phyloP scores from a whole-genome alignment of 1,140 invertebrate genomes.

The Epicauta chinensis region DNA sequence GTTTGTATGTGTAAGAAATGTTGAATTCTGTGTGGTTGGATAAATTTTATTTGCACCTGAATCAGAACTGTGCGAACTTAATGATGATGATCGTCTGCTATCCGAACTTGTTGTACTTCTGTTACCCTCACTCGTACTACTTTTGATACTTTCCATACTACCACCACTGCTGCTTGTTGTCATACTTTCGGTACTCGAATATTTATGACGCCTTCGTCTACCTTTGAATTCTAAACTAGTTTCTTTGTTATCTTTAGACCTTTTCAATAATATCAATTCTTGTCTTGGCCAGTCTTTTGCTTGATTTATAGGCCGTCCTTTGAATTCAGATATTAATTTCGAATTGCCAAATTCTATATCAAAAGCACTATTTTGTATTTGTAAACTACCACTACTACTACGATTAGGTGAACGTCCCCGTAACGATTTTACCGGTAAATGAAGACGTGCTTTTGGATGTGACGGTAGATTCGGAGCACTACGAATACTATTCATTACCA shows the following conservation, averaged over 20 bases:
- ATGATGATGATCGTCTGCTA: conserved; percentile 67
- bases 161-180: conserved; percentile 76
- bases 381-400: conserved; percentile 56
- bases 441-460: conserved; percentile 59
- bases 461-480: conserved; percentile 69
- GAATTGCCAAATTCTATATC: conserved; percentile 39
- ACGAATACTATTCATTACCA: conserved; percentile 66
- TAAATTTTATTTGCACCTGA: conserved; percentile 52
- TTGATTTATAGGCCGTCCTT: conserved; percentile 35
- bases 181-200: conserved; percentile 80
- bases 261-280: conserved; percentile 61
- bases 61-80: conserved; percentile 78
- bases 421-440: conserved; percentile 57
- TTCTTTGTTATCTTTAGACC: conserved; percentile 53
- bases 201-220: conserved; percentile 59
- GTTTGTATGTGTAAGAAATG: conserved; percentile 56
- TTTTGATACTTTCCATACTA: conserved; percentile 75
- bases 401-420: conserved; percentile 52
- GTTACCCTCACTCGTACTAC: conserved; percentile 76
- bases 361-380: conserved; percentile 46
- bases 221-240: conserved; percentile 62
- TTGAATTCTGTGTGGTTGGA: conserved; percentile 40
- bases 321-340: conserved; percentile 42
- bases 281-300: conserved; percentile 55
- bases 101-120: conserved; percentile 73